A percentile compares a stretch with the other conserved stretches of the same genome.
These are phyloP conservation scores for Poecile atricapillus DNA, from an alignment of 2,113 vertebrate species.

Conservation along the genomic window DNA sequence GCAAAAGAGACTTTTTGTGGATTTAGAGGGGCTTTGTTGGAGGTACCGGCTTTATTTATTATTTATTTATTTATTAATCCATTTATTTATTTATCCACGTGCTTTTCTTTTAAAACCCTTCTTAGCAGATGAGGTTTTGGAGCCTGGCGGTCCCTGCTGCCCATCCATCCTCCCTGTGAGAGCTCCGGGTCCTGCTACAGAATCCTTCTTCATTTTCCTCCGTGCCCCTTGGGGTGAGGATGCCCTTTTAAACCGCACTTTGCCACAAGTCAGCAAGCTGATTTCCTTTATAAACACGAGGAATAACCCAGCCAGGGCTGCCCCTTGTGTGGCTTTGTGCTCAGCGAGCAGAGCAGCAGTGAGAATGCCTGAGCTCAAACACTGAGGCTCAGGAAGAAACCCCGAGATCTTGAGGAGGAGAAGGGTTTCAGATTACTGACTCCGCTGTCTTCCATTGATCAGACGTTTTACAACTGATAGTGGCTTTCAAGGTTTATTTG, in stretches of 20 bases:
- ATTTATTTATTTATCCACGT: too few relatives aligned
- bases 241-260: not conserved
- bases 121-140: not conserved
- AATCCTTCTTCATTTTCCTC: not conserved
- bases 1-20: not conserved
- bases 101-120: not conserved
- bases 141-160: not conserved
- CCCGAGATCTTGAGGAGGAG: conserved; percentile 1
- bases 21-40: not conserved
- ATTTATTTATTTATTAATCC: too few relatives aligned
- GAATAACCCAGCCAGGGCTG: not conserved
- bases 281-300: conserved; percentile 37
- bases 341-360: conserved; percentile 41
- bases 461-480: conserved; percentile 38
- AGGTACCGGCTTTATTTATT: not conserved
- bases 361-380: conserved; percentile 21
- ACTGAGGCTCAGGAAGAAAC: not conserved
- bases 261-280: conserved; percentile 11
- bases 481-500: conserved; percentile 56
- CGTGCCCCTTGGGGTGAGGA: not conserved
- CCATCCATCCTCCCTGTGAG: not conserved
- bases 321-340: conserved; percentile 49
- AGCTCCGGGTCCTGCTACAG: not conserved
- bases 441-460: conserved; percentile 37
- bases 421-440: conserved; percentile 40